Percentiles rank a stretch among this genome's conserved stretches.
These are phyloP conservation scores for Muscicapa comitata DNA, from an alignment of 2,797 vertebrate genomes.

Conservation along the genomic window DNA sequence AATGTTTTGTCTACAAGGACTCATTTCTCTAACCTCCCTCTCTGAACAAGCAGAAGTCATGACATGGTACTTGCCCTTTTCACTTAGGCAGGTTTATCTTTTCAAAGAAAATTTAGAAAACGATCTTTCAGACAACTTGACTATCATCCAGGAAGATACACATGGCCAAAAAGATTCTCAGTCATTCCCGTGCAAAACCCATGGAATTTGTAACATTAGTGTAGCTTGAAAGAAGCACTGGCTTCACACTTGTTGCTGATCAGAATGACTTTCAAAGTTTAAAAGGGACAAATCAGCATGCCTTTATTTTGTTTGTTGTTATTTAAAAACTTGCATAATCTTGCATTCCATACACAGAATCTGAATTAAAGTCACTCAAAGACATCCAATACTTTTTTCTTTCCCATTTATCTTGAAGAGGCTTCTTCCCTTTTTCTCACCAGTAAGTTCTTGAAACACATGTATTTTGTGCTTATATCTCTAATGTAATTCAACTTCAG, in stretches of 20 bases:
- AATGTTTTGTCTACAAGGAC: neutral
- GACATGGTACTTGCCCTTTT: neutral
- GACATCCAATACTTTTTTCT: neutral
- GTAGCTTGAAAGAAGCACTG: neutral
- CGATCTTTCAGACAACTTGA: neutral
- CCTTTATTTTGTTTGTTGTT: neutral
- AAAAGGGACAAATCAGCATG: neutral
- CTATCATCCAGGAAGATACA: neutral
- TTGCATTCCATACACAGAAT: neutral
- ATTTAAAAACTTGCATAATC: neutral
- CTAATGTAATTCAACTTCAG: neutral
- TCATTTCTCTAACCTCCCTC: neutral
- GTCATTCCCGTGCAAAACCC: neutral
- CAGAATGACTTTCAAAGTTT: neutral
- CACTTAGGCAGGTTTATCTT: neutral
- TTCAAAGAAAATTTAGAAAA: neutral
- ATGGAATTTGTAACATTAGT: neutral
- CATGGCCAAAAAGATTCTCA: neutral
- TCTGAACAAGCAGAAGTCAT: neutral
- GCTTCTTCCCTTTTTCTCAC: neutral
- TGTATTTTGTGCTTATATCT: neutral
- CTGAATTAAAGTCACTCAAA: neutral
- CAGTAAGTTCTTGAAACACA: neutral
- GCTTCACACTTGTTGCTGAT: neutral
- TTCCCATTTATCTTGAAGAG: neutral